phyloP scores from a whole-genome alignment of 2,888 invertebrate genomes.

The Halictus quadricinctus region DNA sequence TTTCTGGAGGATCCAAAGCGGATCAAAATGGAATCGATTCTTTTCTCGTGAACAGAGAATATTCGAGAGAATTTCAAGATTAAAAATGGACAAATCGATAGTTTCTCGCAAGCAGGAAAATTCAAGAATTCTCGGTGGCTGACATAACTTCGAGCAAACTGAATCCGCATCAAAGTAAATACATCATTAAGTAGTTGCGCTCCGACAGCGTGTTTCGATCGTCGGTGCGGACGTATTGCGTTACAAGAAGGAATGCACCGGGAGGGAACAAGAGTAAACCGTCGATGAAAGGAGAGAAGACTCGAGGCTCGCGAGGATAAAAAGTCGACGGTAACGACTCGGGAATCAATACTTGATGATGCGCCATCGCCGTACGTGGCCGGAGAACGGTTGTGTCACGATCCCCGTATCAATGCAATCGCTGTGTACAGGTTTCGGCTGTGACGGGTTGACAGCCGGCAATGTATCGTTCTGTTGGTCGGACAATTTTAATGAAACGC shows the following conservation, averaged over 20 bases:
- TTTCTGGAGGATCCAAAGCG: too few relatives aligned
- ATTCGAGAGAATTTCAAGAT: background rate
- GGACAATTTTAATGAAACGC: constrained; percentile 40
- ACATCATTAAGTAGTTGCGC: constrained; percentile 42
- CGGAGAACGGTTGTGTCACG: constrained; percentile 30
- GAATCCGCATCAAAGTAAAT: background rate
- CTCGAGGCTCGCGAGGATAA: constrained; percentile 44
- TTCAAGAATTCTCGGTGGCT: background rate
- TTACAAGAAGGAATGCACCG: constrained; percentile 58
- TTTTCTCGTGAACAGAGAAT: background rate
- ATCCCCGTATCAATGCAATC: constrained; percentile 48
- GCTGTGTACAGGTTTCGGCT: constrained; percentile 40
- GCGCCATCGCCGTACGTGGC: constrained; percentile 10
- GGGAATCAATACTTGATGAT: constrained; percentile 61
- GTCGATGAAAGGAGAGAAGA: constrained; percentile 53
- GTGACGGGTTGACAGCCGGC: constrained; percentile 52
- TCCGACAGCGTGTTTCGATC: constrained; percentile 47
- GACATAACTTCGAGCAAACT: background rate
- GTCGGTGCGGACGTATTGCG: constrained; percentile 44
- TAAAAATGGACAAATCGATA: too few relatives aligned
- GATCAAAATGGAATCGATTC: too few relatives aligned
- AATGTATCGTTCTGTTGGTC: constrained; percentile 24
- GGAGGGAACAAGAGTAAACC: constrained; percentile 54
- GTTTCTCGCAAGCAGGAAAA: background rate
- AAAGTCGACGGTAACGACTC: constrained; percentile 56